A percentile compares a stretch with the other conserved stretches of the same genome.
phyloP scores from a whole-genome alignment of 2,113 vertebrate genomes.

The Gymnobelideus leadbeateri region DNA sequence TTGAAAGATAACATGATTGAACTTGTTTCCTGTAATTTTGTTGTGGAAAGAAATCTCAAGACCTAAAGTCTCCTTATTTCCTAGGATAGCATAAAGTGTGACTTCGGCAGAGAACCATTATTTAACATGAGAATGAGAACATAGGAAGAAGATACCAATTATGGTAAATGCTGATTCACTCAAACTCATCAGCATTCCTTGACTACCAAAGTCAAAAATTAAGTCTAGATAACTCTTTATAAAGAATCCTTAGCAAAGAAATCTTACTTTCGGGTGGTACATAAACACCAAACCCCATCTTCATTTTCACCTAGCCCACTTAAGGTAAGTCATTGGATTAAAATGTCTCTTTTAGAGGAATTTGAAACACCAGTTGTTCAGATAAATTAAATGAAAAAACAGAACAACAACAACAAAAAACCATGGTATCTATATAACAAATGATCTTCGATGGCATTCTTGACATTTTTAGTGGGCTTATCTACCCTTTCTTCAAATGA shows the following conservation, averaged over 20 bases:
- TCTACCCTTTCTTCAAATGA: not conserved
- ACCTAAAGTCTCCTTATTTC: not conserved
- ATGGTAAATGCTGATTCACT: not conserved
- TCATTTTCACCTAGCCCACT: not conserved
- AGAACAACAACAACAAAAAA: not conserved
- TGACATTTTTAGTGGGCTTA: not conserved
- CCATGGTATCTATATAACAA: not conserved
- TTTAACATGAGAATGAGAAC: not conserved
- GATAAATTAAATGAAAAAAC: too few relatives aligned
- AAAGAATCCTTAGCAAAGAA: not conserved
- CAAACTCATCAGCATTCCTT: not conserved
- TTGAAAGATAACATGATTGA: not conserved
- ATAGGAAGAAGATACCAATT: too few relatives aligned
- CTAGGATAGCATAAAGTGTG: not conserved
- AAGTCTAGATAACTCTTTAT: not conserved
- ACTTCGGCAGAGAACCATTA: not conserved
- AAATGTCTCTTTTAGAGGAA: not conserved
- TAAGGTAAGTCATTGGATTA: not conserved
- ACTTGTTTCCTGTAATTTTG: not conserved
- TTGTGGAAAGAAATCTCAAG: not conserved
- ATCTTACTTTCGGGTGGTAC: not conserved
- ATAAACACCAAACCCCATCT: not conserved
- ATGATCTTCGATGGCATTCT: fast-evolving
- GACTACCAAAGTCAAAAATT: not conserved
- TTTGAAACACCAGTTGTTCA: not conserved